Base-by-base conservation (phyloP, 2,113 vertebrate species). In the Larimichthys polyactis region DNA sequence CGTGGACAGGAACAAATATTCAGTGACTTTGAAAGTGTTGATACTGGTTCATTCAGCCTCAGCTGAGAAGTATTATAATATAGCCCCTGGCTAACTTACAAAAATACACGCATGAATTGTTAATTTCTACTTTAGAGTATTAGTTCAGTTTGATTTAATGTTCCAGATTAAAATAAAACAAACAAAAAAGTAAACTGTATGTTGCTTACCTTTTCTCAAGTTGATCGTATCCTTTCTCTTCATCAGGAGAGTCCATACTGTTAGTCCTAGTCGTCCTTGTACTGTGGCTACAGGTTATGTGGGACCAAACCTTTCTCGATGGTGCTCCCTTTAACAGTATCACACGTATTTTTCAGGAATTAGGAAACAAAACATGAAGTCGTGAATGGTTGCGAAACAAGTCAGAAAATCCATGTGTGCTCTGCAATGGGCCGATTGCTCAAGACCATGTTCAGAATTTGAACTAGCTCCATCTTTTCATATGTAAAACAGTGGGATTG, bases 391-490 rank as follows among this genome's bases (percentile, higher is more conserved):
- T 76, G 55, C 16, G 32, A 66, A 79, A 62, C 66, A 71, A 70
- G 36, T 72, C 72, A 48, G 54, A 83, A 58, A 54, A 67, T 66
- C 66, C 73, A 27, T 14, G 65, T 68, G 72, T 36, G 60, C 51
- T 32, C 48, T 72, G 48, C 51, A 76, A 10, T 58, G 79, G 64
- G 74, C 15, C 27, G 11, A 36, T 62, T 8, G 5, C 63, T 68
- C 66, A 48, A 32, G 81, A 74, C 55, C 92, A 81, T 74, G 93
- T 90, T 90, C 19, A 49, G 91, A 87, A 88, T 92, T 76, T 85
- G 32, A 90, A 92, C 84, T 6, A 87, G 69, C 36, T 72, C 65
- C 3, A 54, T 63, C 86, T 60, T 75, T 84, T 92, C 75, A 70
- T 51, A 81, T 89, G 78, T 74, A 86, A 86, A 86, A 77, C 51